phyloP scores from a whole-genome alignment of 2,797 vertebrate genomes.

The Dromococcyx pavoninus region DNA sequence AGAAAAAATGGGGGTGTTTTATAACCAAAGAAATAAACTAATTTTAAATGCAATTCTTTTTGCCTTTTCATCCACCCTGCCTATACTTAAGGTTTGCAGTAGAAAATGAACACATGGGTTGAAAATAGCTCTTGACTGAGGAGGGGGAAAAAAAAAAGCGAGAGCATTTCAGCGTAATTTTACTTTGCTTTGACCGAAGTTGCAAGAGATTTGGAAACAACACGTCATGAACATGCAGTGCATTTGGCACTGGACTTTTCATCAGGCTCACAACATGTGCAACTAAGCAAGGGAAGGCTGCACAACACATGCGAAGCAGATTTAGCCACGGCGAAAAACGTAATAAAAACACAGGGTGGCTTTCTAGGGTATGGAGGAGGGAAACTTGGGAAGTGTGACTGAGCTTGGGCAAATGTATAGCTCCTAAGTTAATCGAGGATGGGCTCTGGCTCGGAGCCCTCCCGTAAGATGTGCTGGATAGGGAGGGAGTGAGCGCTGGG shows the following conservation, averaged over 20 bases:
- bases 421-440: background rate
- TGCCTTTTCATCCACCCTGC: background rate
- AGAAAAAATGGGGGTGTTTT: background rate
- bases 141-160: background rate
- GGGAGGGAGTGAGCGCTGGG: background rate
- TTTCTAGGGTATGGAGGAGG: background rate
- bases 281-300: background rate
- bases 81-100: background rate
- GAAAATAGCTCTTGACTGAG: background rate
- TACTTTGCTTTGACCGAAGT: background rate
- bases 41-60: background rate
- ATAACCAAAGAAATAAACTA: background rate
- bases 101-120: background rate
- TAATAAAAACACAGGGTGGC: background rate
- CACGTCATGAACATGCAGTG: background rate
- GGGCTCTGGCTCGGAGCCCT: background rate
- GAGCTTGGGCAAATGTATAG: background rate
- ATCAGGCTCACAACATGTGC: background rate
- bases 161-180: background rate
- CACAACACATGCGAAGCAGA: background rate
- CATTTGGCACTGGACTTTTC: background rate
- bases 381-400: background rate
- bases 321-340: background rate
- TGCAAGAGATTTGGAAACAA: constrained; percentile 29
- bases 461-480: background rate